Conservation (phyloP, 2,113 vertebrate species). For the Ciconia stormi region DNA sequence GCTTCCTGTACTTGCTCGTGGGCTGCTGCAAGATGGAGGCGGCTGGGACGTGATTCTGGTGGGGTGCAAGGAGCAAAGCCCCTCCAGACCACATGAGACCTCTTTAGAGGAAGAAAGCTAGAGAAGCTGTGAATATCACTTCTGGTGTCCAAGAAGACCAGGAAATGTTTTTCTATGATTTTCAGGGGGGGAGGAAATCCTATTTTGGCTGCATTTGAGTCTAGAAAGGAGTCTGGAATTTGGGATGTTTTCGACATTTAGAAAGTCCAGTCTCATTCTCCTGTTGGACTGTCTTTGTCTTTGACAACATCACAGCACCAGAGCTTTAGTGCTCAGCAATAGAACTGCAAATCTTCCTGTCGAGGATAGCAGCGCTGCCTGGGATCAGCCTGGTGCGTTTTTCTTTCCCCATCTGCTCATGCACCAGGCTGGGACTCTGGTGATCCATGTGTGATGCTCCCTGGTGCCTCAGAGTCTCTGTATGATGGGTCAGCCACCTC, state of each 20-base stretch:
- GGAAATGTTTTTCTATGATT: not conserved
- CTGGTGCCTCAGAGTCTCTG: not conserved
- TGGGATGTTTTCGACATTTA: not conserved
- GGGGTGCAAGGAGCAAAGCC: not conserved
- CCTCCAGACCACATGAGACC: not conserved
- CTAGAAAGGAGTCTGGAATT: not conserved
- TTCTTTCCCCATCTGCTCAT: not conserved
- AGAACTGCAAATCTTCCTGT: not conserved
- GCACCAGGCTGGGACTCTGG: not conserved
- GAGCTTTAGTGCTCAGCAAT: not conserved
- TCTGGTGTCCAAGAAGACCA: not conserved
- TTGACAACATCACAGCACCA: not conserved
- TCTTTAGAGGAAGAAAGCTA: not conserved
- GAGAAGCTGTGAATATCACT: not conserved
- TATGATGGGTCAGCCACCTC: not conserved
- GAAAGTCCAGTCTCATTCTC: not conserved
- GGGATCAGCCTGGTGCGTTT: not conserved
- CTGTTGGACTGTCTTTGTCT: not conserved
- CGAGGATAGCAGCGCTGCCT: fast-evolving
- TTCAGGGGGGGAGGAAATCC: not conserved
- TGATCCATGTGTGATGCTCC: not conserved
- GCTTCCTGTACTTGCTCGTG: fast-evolving
- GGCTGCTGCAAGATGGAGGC: not conserved
- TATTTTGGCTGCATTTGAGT: not conserved
- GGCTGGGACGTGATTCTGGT: not conserved